Conservation (phyloP, 35 echinoderm and acorn worm species). For the Acanthaster planci region DNA sequence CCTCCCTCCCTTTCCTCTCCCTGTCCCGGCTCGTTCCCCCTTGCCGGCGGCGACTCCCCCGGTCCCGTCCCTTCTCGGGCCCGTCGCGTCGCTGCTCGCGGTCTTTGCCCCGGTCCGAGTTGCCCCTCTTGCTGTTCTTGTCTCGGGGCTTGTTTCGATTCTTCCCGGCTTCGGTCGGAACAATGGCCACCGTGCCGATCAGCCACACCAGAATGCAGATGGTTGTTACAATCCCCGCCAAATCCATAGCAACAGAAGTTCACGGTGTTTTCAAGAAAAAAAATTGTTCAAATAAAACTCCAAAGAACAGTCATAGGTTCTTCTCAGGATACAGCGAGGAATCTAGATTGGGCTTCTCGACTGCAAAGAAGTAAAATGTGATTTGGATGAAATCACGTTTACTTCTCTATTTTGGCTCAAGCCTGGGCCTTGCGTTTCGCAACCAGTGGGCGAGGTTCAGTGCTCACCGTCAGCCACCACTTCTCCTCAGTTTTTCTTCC, state of each 20-base stretch:
- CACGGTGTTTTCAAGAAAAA: background rate
- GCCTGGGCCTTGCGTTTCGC: background rate
- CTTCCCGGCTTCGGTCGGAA: background rate
- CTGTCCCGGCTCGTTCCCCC: background rate
- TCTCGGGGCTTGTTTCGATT: background rate
- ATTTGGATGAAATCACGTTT: too few species aligned
- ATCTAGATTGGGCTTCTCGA: too few species aligned
- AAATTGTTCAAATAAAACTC: background rate
- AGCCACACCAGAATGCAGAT: constrained; percentile 1
- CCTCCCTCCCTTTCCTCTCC: background rate
- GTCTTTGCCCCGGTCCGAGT: background rate
- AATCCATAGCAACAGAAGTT: constrained; percentile 17
- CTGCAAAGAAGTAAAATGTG: too few species aligned
- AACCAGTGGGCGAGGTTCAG: constrained; percentile 1
- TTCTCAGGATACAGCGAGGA: background rate
- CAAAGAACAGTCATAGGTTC: background rate
- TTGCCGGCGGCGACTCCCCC: background rate
- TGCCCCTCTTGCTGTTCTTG: background rate
- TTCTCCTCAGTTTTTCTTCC: background rate
- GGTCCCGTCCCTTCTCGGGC: background rate
- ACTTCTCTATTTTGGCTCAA: background rate
- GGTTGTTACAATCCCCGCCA: background rate
- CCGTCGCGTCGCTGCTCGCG: background rate
- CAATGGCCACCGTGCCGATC: background rate
- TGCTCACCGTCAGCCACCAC: background rate